phyloP scores from a whole-genome alignment of 2,113 vertebrate species.

The Salvelinus namaycush region DNA sequence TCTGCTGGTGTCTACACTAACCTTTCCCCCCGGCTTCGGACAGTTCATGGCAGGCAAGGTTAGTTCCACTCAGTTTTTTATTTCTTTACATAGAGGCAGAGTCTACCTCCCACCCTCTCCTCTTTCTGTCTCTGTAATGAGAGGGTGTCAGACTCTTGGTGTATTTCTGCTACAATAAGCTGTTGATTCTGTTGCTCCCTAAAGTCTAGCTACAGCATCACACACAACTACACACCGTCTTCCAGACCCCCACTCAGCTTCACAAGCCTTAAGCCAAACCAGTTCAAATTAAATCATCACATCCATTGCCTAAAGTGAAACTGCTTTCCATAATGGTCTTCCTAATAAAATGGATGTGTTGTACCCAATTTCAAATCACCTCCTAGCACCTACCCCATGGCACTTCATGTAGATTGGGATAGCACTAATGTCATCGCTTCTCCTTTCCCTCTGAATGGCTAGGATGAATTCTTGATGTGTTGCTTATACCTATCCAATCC shows the following conservation, averaged over 20 bases:
- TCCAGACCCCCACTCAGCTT: neutral
- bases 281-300: too few relatives aligned
- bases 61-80: conserved; percentile 27
- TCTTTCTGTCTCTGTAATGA: conserved; percentile 18
- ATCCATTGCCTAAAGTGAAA: too few relatives aligned
- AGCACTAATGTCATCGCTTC: too few relatives aligned
- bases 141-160: conserved; percentile 34
- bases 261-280: neutral
- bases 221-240: conserved; percentile 9
- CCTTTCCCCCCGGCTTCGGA: conserved; percentile 94
- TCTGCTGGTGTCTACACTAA: conserved; percentile 87
- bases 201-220: neutral
- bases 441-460: neutral
- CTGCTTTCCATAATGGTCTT: too few relatives aligned
- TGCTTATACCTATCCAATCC: too few relatives aligned
- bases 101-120: neutral
- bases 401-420: too few relatives aligned
- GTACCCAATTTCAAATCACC: too few relatives aligned
- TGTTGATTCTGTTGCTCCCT: conserved; percentile 12
- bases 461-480: too few relatives aligned
- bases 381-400: too few relatives aligned
- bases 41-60: conserved; percentile 99
- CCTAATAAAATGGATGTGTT: too few relatives aligned
- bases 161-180: conserved; percentile 28
- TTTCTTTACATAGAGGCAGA: too few relatives aligned